A percentile compares a stretch with the other conserved stretches of the same genome.
These are phyloP conservation scores for Epistrophe eligans DNA, from an alignment of 2,888 invertebrate genomes.

Conservation along the genomic window DNA sequence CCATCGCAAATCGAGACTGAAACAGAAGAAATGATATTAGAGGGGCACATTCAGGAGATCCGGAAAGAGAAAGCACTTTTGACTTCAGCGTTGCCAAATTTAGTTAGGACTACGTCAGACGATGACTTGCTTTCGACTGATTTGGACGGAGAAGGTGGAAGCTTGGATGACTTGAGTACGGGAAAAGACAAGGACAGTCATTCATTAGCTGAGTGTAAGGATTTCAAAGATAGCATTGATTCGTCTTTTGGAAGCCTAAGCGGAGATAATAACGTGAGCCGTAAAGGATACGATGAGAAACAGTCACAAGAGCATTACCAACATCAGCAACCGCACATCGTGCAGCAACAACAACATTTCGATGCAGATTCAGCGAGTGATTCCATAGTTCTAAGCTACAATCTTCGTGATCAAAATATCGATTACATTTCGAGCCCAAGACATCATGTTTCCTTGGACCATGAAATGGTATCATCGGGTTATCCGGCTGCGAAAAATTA, in stretches of 20 bases:
- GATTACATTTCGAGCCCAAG: conserved; percentile 78
- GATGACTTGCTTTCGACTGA: conserved; percentile 93
- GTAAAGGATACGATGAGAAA: conserved; percentile 58
- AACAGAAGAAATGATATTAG: conserved; percentile 90
- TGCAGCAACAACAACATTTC: conserved; percentile 51
- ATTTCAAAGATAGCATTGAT: conserved; percentile 77
- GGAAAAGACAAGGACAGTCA: conserved; percentile 77
- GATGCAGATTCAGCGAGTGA: conserved; percentile 76
- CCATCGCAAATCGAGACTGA: conserved; percentile 84
- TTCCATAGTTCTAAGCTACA: conserved; percentile 78
- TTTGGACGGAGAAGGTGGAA: conserved; percentile 89
- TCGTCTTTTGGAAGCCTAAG: conserved; percentile 76
- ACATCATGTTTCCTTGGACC: conserved; percentile 70
- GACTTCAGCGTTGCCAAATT: conserved; percentile 91
- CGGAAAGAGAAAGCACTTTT: conserved; percentile 92
- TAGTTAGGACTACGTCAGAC: conserved; percentile 93
- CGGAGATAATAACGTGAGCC: conserved; percentile 60
- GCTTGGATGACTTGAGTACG: conserved; percentile 86
- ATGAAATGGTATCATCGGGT: conserved; percentile 55
- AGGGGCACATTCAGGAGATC: conserved; percentile 92
- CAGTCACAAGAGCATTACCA: conserved; percentile 27
- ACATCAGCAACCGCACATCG: conserved; percentile 52
- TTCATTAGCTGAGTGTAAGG: conserved; percentile 76
- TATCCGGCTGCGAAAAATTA: conserved; percentile 44
- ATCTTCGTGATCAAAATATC: conserved; percentile 79